Percentiles rank a stretch among this genome's conserved stretches.
Conservation (phyloP, 2,797 vertebrate species). For the Sphenodon punctatus region DNA sequence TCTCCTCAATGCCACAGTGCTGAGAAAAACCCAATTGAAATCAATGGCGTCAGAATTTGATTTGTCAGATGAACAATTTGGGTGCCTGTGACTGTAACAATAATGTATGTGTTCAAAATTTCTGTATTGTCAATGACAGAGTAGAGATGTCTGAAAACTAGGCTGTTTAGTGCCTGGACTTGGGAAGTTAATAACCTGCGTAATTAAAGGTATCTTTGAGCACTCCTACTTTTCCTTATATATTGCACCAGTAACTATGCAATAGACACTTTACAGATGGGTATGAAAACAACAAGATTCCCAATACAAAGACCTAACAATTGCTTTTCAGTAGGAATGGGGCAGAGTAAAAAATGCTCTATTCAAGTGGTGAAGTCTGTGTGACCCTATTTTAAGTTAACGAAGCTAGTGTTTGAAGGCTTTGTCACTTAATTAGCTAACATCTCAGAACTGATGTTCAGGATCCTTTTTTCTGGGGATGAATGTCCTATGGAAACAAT, state of each 20-base stretch:
- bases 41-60: no score
- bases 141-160: background rate
- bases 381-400: no score
- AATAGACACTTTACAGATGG: background rate
- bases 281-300: background rate
- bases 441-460: no score
- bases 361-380: background rate
- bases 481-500: no score
- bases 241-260: background rate
- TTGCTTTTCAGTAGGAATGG: background rate
- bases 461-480: no score
- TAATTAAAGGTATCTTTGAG: background rate
- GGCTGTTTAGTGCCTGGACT: no score
- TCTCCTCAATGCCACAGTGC: no score
- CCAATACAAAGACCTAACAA: background rate
- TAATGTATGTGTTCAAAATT: background rate
- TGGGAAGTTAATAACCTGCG: background rate
- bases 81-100: background rate
- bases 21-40: no score
- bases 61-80: background rate
- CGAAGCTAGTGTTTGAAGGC: no score
- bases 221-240: background rate
- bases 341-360: background rate
- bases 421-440: no score
- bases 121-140: background rate